Evolutionary conservation across 2,113 vertebrate genomes (phyloP).

Genomic region (Hydrochoerus hydrochaeris): DNA sequence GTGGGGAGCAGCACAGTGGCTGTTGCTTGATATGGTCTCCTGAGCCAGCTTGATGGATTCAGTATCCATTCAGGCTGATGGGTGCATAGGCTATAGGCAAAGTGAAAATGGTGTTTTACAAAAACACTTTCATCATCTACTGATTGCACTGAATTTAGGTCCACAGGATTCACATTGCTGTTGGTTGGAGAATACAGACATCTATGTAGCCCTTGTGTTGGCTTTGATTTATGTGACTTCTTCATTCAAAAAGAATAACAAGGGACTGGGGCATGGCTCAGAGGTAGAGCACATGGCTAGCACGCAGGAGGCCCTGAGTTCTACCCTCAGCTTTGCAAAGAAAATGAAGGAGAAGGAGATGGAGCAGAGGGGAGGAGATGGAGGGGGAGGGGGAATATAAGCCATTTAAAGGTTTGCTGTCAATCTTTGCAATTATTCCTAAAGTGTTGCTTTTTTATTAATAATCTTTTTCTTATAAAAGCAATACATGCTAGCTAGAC

Average conservation of each 20-base stretch:
- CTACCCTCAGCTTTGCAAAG: not conserved
- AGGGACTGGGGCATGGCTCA: not conserved
- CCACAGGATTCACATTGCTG: not conserved
- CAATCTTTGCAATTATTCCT: not conserved
- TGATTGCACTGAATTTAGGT: not conserved
- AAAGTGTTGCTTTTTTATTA: not conserved
- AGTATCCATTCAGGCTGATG: not conserved
- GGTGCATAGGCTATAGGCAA: not conserved
- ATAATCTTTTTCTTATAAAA: not conserved
- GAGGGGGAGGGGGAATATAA: not conserved
- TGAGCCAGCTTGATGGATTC: not conserved
- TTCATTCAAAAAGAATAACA: not conserved
- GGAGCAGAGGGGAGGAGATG: not conserved
- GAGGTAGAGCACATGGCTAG: not conserved
- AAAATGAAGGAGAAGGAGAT: not conserved
- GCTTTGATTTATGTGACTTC: not conserved
- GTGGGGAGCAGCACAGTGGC: not conserved
- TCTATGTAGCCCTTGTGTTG: not conserved
- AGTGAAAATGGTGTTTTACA: not conserved
- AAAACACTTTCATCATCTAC: not conserved
- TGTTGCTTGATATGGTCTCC: constrained; percentile 6
- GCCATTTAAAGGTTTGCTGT: not conserved
- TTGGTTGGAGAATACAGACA: not conserved
- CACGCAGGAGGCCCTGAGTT: not conserved
- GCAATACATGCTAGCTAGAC: not conserved